These are phyloP conservation scores for Pogonocichla stellata DNA, from an alignment of 2,113 vertebrate species.

Conservation along the genomic window DNA sequence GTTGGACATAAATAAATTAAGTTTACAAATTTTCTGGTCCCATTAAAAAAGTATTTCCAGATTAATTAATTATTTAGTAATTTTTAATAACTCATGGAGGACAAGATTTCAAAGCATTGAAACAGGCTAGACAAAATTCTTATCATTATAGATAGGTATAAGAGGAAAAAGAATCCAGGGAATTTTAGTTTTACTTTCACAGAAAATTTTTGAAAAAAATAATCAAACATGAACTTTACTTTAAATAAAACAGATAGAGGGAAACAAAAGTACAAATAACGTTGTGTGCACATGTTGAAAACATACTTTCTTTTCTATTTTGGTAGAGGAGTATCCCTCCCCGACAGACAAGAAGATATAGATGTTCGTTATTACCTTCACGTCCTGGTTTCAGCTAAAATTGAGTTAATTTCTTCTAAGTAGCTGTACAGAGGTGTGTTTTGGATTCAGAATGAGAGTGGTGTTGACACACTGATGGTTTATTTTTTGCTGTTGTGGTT, in stretches of 20 bases:
- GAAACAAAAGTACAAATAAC: not conserved
- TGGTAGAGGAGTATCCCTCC: not conserved
- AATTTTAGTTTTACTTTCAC: not conserved
- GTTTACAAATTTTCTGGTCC: not conserved
- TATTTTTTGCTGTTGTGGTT: not conserved
- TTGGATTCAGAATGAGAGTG: not conserved
- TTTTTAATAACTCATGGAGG: not conserved
- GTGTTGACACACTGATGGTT: not conserved
- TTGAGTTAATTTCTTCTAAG: not conserved
- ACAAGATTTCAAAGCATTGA: not conserved
- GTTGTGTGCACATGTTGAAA: not conserved
- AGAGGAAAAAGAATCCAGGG: not conserved
- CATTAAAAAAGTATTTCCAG: not conserved
- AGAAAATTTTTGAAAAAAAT: not conserved
- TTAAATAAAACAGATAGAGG: not conserved
- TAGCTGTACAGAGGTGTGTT: not conserved
- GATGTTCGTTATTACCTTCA: not conserved
- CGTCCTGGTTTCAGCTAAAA: not conserved
- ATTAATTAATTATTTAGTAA: not conserved
- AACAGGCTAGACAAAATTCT: not conserved
- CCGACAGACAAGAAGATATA: not conserved
- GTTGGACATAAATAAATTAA: not conserved
- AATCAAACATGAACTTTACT: not conserved
- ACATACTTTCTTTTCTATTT: not conserved
- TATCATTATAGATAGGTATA: not conserved